Base-by-base conservation (phyloP, 2,797 vertebrate genomes). In the Enteromius fasciolatus region DNA sequence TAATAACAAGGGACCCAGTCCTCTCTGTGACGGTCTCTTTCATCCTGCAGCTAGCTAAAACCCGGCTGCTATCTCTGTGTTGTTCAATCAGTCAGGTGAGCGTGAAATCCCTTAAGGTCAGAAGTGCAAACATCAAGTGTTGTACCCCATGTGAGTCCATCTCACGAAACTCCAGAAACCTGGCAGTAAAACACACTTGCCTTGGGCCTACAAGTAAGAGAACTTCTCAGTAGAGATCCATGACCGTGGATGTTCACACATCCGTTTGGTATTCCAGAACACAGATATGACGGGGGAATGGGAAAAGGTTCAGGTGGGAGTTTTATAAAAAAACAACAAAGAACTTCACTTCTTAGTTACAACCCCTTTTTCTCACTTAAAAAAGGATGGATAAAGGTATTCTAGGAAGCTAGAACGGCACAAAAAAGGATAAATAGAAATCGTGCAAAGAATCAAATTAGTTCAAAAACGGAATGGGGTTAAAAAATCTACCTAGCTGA, bases 211-310 rank as follows among this genome's bases (percentile, higher is more conserved):
- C 46, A 73, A 82, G 63, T 23, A 17, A 85, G 50, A 75, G 11
- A 76, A 20, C n/a, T 72, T 68, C 83, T 84, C 83, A 67, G 23
- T 46, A 64, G 77, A 83, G 72, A 83, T 79, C 57, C 73, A 76
- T 85, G 83, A 88, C 81, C 83, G 83, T 80, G 46, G 85, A 89
- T 86, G 80, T 90, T 87, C 83, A 83, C 75, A 87, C 61, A 86
- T 83, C 80, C 80, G 75, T 80, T 68, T 89, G 78, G 84, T 82
- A 79, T 66, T 76, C 63, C 81, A 81, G 44, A 68, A 81, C 39
- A 69, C 39, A 81, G 25, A 76, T 44, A 83, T 68, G 75, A 84
- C 17, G 33, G 12, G 20, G 39, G 15, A 36, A 76, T 52, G 31
- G 10, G 18, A 28, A 1, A 50, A 52, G n/a, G 63, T 57, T 57